Percentiles rank a stretch among this genome's conserved stretches.
Conservation (phyloP, 2,888 invertebrate species). For the Deroplatys truncata region DNA sequence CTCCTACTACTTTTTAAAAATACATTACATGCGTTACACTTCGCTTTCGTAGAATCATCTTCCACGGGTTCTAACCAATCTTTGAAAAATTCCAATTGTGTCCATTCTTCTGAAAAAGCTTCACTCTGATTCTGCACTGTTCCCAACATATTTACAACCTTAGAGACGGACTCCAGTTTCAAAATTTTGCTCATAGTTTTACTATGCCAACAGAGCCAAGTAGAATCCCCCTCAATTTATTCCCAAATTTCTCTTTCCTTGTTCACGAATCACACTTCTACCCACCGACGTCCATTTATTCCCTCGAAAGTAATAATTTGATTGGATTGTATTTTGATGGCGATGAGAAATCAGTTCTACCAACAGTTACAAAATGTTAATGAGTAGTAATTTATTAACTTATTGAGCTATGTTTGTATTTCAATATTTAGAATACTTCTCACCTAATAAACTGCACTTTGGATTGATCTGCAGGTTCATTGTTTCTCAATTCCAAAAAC, state of each 20-base stretch:
- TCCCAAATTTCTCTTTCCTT: not conserved
- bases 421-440: too few species aligned
- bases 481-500: too few species aligned
- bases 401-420: too few species aligned
- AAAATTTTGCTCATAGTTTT: slow-evolving; percentile 12
- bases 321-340: not conserved
- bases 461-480: too few species aligned
- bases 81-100: slow-evolving; percentile 34
- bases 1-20: slow-evolving; percentile 37
- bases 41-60: slow-evolving; percentile 34
- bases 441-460: too few species aligned
- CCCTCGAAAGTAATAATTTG: not conserved
- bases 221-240: not conserved
- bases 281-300: not conserved
- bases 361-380: not conserved
- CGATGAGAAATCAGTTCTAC: not conserved
- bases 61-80: slow-evolving; percentile 37
- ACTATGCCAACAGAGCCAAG: slow-evolving; percentile 2
- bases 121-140: not conserved
- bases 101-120: slow-evolving; percentile 30
- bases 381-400: too few species aligned
- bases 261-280: not conserved
- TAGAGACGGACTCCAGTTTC: not conserved
- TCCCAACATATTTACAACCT: not conserved
- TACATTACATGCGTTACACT: slow-evolving; percentile 36